phyloP scores from a whole-genome alignment of 2,113 vertebrate genomes.

The Prinia subflava region DNA sequence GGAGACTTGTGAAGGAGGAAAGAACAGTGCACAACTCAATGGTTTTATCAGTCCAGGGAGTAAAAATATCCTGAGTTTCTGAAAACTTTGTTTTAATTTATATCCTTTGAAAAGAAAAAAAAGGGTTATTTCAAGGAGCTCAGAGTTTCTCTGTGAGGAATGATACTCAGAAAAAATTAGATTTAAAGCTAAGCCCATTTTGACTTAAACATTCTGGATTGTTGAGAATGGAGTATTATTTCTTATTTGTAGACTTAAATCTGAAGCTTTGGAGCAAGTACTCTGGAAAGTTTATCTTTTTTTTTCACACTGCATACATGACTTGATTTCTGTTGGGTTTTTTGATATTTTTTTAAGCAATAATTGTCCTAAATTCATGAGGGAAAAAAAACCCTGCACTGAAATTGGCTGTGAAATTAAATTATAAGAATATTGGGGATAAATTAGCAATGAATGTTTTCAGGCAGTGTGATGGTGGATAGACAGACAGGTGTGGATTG shows the following conservation, averaged over 20 bases:
- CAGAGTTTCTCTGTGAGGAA: not conserved
- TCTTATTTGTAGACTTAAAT: not conserved
- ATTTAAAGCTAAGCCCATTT: not conserved
- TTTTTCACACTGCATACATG: not conserved
- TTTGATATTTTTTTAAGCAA: not conserved
- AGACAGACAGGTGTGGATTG: not conserved
- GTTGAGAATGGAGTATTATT: not conserved
- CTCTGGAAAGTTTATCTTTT: not conserved
- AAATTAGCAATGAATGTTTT: not conserved
- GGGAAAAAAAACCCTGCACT: not conserved
- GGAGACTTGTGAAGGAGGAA: not conserved
- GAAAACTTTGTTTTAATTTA: not conserved
- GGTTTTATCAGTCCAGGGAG: not conserved
- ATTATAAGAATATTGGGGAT: not conserved
- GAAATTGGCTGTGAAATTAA: not conserved
- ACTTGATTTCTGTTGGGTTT: not conserved
- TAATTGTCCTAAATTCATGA: not conserved
- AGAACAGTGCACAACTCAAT: not conserved
- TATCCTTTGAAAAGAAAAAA: not conserved
- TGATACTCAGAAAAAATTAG: not conserved
- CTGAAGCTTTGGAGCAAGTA: not conserved
- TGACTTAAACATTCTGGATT: not conserved
- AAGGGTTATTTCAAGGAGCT: not conserved
- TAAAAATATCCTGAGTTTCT: not conserved
- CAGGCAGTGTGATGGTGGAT: not conserved